These are phyloP conservation scores for Novumbra hubbsi DNA, from an alignment of 2,797 vertebrate species.

Conservation along the genomic window DNA sequence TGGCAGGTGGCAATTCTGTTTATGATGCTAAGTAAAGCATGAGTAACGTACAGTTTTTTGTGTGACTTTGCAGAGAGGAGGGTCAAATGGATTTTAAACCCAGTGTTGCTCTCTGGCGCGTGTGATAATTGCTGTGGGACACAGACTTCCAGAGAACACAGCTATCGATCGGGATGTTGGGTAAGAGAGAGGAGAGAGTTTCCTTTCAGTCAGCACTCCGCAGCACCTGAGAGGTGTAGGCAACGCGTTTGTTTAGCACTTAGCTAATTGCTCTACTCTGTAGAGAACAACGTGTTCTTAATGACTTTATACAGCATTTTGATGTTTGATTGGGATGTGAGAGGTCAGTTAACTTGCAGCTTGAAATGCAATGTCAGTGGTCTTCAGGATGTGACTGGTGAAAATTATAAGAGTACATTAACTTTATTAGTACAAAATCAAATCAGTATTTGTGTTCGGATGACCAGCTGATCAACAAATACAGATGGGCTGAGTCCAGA, in stretches of 20 bases:
- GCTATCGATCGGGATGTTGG: slow-evolving; percentile 35
- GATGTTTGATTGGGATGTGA: slow-evolving; percentile 1
- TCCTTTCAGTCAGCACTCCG: slow-evolving; percentile 33
- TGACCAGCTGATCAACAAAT: too few species aligned
- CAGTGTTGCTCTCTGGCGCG: slow-evolving; percentile 2
- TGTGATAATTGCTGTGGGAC: slow-evolving; percentile 37
- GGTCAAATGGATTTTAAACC: slow-evolving; percentile 5
- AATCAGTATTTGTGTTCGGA: too few species aligned
- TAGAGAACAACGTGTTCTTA: neutral
- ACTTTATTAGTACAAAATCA: too few species aligned
- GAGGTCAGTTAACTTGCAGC: neutral
- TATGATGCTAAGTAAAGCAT: slow-evolving; percentile 9
- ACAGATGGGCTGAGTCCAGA: too few species aligned
- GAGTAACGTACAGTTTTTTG: slow-evolving; percentile 25
- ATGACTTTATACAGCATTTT: neutral
- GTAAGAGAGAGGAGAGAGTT: slow-evolving; percentile 25
- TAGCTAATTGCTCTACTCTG: neutral
- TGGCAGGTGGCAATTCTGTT: neutral
- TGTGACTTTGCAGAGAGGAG: slow-evolving; percentile 53
- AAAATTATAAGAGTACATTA: too few species aligned
- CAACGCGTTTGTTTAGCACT: neutral
- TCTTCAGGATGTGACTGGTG: too few species aligned
- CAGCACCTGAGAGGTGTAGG: neutral
- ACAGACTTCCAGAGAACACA: slow-evolving; percentile 29
- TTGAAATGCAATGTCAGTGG: neutral